These are phyloP conservation scores for Eclectus roratus DNA, from an alignment of 2,113 vertebrate species.

Conservation along the genomic window DNA sequence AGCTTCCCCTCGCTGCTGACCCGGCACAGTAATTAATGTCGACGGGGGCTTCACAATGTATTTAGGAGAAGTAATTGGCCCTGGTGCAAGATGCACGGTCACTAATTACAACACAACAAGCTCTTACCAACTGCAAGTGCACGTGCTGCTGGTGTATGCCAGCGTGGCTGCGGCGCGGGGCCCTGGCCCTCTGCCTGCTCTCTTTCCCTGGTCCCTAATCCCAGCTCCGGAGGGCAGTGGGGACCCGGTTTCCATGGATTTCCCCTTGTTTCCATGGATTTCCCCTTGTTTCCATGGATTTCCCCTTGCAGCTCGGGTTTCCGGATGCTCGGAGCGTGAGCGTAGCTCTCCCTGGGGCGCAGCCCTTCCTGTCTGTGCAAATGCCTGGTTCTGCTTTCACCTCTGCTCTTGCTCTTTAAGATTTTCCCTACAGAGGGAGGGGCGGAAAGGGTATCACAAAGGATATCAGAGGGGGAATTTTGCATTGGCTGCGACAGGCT, in stretches of 20 bases:
- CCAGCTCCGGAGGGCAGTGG: not conserved
- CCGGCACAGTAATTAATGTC: conserved; percentile 57
- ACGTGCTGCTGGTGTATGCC: not conserved
- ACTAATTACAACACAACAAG: conserved; percentile 52
- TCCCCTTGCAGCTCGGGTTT: conserved; percentile 37
- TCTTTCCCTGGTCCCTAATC: not conserved
- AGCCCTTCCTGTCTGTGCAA: not conserved
- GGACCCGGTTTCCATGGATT: not conserved
- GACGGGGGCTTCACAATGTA: conserved; percentile 38
- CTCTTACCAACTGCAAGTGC: conserved; percentile 19
- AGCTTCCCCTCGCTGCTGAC: conserved; percentile 47
- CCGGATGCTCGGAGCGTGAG: not conserved
- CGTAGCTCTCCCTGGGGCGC: not conserved
- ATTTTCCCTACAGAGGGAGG: not conserved
- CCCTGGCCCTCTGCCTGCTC: not conserved
- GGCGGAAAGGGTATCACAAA: not conserved
- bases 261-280: conserved; percentile 40
- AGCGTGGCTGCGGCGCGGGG: not conserved
- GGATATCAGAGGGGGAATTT: not conserved
- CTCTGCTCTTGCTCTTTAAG: not conserved
- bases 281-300: not conserved
- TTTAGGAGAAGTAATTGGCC: conserved; percentile 59
- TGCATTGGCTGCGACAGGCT: not conserved
- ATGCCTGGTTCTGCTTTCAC: not conserved
- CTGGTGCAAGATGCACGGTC: conserved; percentile 47